Percentiles rank a stretch among this genome's conserved stretches.
Evolutionary conservation across 2,113 vertebrate species (phyloP).

Genomic region (Ophiodon elongatus): DNA sequence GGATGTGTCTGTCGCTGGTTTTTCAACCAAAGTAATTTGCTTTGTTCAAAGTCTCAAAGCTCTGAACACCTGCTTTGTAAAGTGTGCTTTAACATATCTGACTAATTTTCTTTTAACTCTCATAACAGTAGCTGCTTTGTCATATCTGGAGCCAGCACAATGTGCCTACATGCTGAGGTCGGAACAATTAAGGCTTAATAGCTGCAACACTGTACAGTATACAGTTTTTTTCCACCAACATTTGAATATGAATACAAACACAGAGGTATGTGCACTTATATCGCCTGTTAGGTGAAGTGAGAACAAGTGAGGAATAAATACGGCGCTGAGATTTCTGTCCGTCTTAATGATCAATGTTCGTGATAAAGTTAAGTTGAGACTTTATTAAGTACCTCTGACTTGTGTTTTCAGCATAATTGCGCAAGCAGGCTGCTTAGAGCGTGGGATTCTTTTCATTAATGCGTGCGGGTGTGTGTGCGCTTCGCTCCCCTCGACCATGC

Average conservation of each 20-base stretch:
- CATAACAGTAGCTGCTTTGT: conserved; percentile 27
- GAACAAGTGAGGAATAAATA: conserved; percentile 4
- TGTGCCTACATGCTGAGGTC: conserved; percentile 35
- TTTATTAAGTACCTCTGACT: neutral
- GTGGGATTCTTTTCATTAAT: conserved; percentile 35
- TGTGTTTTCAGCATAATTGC: conserved; percentile 22
- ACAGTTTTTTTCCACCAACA: conserved; percentile 17
- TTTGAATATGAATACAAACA: conserved; percentile 34
- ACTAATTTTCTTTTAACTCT: conserved; percentile 36
- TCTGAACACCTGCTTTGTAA: conserved; percentile 57
- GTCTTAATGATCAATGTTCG: neutral
- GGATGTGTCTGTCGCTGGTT: conserved; percentile 9
- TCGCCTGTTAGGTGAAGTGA: neutral
- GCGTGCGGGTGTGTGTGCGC: conserved; percentile 54
- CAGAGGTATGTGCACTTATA: neutral
- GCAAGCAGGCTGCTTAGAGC: neutral
- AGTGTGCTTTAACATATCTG: conserved; percentile 42
- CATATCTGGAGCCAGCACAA: conserved; percentile 8
- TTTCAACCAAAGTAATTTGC: conserved; percentile 31
- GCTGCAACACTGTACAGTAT: conserved; percentile 3
- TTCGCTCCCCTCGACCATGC: conserved; percentile 32
- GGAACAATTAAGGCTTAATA: conserved; percentile 35
- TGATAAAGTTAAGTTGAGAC: conserved; percentile 14
- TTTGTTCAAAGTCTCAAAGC: conserved; percentile 43
- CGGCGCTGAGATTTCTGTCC: neutral